Base-by-base conservation (phyloP, 2,113 vertebrate species). In the Gymnocephalus cernua region DNA sequence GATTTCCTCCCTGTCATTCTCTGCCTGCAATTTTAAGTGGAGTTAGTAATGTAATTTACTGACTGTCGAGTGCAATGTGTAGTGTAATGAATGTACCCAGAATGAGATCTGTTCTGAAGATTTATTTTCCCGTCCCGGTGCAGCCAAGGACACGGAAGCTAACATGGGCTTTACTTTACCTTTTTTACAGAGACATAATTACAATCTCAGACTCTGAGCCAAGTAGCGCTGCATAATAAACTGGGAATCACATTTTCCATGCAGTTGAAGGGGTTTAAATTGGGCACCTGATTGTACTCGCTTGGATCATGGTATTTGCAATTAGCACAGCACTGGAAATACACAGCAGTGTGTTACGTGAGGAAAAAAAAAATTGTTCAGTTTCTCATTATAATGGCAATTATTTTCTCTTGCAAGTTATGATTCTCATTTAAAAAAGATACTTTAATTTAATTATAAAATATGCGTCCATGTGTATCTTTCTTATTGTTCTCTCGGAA, bases 151-250 rank as follows among this genome's bases (percentile, higher is more conserved):
- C 85, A 74, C 61, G 19, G 13, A 66, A 59, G 74, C 85, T 83
- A 86, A 85, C 88, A 80, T 68, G 71, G 77, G 71, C 78, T 68
- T 84, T 82, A 63, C 77, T 87, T 90, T 77, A 79, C 77, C 86
- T 73, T 87, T 82, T 87, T 90, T 83, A 78, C 72, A 69, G 74
- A 85, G 48, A 68, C 80, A 89, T 89, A 91, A 90, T 92, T 92
- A 86, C 86, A 84, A 79, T 88, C 75, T 74, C 82, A 84, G 80
- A 82, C 68, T 61, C 61, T 0, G 80, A 75, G 76, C 80, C 86
- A 78, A 88, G 72, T 47, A 80, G 81, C 14, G 25, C 70, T 29
- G 79, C 77, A 83, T 79, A 82, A 74, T 84, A 86, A 89, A 87
- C 61, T 2, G 32, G 54, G 50, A 77, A 75, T 72, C 73, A 38